Percentiles rank a stretch among this genome's conserved stretches.
These are phyloP conservation scores for Campoletis sonorensis DNA, from an alignment of 1,140 invertebrate genomes.

Conservation along the genomic window DNA sequence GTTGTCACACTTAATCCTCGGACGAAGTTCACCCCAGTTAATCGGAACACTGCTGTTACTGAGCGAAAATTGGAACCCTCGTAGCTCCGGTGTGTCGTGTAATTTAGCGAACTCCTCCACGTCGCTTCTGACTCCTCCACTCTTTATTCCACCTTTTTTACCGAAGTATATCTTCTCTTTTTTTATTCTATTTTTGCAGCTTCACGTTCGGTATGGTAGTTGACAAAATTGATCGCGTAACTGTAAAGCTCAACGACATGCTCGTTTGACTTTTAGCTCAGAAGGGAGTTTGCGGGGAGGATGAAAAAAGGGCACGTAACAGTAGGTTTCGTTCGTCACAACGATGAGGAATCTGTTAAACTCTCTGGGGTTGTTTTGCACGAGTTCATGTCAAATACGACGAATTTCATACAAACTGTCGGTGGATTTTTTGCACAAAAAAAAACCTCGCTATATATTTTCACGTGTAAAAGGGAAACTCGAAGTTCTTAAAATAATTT, in stretches of 20 bases:
- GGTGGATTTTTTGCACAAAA: neutral
- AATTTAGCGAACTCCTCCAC: constrained; percentile 31
- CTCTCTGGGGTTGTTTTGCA: neutral
- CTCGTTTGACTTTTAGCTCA: constrained; percentile 7
- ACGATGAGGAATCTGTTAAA: constrained; percentile 7
- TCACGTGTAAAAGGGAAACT: neutral
- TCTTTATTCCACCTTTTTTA: constrained; percentile 20
- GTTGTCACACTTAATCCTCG: constrained; percentile 46
- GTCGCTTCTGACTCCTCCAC: constrained; percentile 9
- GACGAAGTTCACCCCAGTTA: constrained; percentile 34
- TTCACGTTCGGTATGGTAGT: neutral
- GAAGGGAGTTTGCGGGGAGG: too few relatives aligned
- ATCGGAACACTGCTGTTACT: constrained; percentile 19
- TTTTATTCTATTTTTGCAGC: constrained; percentile 1
- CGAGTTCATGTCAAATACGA: neutral
- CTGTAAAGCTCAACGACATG: constrained; percentile 5
- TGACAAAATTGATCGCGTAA: constrained; percentile 1
- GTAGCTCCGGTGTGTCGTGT: constrained; percentile 26
- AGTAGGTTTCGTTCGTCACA: constrained; percentile 2
- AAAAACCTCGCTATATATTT: neutral
- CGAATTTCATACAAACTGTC: neutral
- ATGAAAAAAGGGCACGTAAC: neutral
- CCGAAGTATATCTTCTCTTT: neutral
- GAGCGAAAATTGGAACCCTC: constrained; percentile 34
- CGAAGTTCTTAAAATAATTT: constrained; percentile 6